Evolutionary conservation across 2,888 invertebrate species (phyloP).

Genomic region (Himalopsyche anomala): DNA sequence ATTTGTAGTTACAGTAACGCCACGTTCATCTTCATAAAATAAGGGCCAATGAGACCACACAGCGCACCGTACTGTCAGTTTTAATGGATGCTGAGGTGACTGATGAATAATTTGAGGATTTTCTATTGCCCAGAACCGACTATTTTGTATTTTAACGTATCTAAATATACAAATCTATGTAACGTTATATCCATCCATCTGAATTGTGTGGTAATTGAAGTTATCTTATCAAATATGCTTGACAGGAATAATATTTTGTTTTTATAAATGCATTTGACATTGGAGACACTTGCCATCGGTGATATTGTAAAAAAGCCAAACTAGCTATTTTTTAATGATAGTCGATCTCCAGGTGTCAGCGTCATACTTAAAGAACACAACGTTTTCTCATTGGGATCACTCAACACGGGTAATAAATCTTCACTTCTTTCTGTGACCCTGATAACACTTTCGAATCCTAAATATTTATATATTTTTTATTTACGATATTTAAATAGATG

Average conservation of each 20-base stretch:
- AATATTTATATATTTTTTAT: neutral
- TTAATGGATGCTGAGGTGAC: no score
- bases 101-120: no score
- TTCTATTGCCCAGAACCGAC: no score
- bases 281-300: neutral
- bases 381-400: conserved; percentile 14
- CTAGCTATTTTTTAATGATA: conserved; percentile 39
- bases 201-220: neutral
- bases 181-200: neutral
- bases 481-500: neutral
- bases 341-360: conserved; percentile 37
- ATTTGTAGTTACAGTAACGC: no score
- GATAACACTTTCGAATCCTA: conserved; percentile 14
- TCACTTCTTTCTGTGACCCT: conserved; percentile 26
- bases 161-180: no score
- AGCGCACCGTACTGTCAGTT: no score
- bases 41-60: no score
- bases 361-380: conserved; percentile 22
- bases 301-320: neutral
- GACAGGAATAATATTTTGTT: neutral
- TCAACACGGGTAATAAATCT: conserved; percentile 12
- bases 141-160: no score
- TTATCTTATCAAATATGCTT: neutral
- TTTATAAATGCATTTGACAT: neutral
- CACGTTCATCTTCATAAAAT: no score